Evolutionary conservation across 1,140 invertebrate species (phyloP), one percentile per base, ranked within the genome.

Genomic region (Magallana ariakensis): DNA sequence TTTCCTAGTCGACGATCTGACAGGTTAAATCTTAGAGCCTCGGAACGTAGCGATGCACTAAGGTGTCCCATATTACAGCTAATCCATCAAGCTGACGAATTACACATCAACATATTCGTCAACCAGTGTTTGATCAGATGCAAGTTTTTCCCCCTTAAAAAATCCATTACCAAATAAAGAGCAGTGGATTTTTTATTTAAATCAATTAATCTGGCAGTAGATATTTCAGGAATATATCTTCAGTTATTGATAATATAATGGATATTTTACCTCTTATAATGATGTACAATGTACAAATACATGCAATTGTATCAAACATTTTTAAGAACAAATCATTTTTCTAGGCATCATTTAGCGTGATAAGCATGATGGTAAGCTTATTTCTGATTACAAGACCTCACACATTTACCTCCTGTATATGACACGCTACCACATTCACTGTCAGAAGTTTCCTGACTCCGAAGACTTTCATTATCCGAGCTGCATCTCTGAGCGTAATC

Each of bases 101-200:
- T 75, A 75, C 15, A 75, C 33, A 46, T 19, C 22, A 75, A 33
- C 7, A 26, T 3, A 75, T 26, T 75, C 6, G 66, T 75, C 22
- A 19, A 75, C 66, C 33, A 75, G 9, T 75, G 66, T 75, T 75
- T 75, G 66, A 75, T 75, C 66, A 75, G 66, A 75, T 13, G 22
- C n/a, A 60, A n/a, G 15, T 60, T 75, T 19, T 26, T 75, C 33
- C 33, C 33, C 33, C 33, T 46, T 46, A 46, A 46, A 46, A 46
- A 46, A 46, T 46, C 33, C 33, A 46, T 46, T 46, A 46, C 33
- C 33, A 46, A 46, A 46, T 46, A 46, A 2, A 46, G 33, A 46
- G 33, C 33, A 46, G 33, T 46, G 33, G 33, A 46, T 46, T 46
- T 46, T 46, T 33, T n/a, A n/a, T 46, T 46, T 46, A 4, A 46